These are phyloP conservation scores for Otus sunia DNA, from an alignment of 2,113 vertebrate species.

Conservation along the genomic window DNA sequence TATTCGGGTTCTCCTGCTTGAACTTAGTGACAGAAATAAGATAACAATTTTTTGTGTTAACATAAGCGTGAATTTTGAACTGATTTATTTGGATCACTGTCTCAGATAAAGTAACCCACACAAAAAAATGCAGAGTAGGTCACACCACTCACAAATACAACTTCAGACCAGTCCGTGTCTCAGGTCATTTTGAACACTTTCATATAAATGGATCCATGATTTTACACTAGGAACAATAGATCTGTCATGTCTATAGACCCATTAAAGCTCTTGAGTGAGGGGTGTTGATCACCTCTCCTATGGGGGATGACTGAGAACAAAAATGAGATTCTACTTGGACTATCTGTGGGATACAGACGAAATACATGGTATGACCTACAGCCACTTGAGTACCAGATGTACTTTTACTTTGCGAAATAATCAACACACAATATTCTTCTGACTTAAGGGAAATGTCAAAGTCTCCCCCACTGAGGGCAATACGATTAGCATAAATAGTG, in stretches of 20 bases:
- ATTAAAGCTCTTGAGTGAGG: neutral
- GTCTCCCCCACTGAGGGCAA: neutral
- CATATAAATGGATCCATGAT: neutral
- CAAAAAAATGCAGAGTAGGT: neutral
- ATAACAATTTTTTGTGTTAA: conserved; percentile 39
- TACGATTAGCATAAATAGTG: neutral
- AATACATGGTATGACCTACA: neutral
- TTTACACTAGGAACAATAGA: neutral
- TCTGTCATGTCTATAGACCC: neutral
- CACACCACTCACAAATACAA: neutral
- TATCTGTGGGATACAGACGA: neutral
- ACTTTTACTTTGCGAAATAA: neutral
- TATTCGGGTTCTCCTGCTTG: conserved; percentile 90
- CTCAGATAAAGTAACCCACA: neutral
- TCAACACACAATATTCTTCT: neutral
- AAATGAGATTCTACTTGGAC: neutral
- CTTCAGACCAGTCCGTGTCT: neutral
- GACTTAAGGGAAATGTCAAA: neutral
- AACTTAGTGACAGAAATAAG: conserved; percentile 73
- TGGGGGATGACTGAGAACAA: neutral
- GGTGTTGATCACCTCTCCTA: neutral
- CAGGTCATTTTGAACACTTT: neutral
- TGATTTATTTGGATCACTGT: neutral
- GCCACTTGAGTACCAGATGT: neutral
- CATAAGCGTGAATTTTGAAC: neutral